Evolutionary conservation across 1,140 invertebrate genomes (phyloP).

Genomic region (Heterodera schachtii): DNA sequence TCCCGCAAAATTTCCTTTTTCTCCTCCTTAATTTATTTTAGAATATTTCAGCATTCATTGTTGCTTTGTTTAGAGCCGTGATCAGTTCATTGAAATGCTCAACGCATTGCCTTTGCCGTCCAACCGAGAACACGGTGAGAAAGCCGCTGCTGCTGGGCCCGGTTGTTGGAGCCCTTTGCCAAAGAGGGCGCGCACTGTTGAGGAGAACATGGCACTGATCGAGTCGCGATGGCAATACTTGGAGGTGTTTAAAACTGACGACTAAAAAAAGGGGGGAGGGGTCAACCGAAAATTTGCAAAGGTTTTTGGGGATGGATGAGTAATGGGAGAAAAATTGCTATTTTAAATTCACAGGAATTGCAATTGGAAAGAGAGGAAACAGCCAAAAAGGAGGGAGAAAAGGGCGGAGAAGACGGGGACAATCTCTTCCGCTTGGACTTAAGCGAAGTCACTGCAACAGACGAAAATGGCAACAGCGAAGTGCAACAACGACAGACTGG

Average conservation of each 20-base stretch:
- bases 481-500: background rate
- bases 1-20: too few species aligned
- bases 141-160: background rate
- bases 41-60: background rate
- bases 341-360: background rate
- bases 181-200: background rate
- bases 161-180: background rate
- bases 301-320: too few species aligned
- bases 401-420: background rate
- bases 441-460: background rate
- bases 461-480: background rate
- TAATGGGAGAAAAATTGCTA: too few species aligned
- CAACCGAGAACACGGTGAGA: background rate
- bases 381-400: background rate
- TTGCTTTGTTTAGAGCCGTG: background rate
- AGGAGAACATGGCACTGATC: conserved; percentile 35
- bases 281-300: too few species aligned
- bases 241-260: conserved; percentile 3
- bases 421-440: background rate
- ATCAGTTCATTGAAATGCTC: conserved; percentile 16
- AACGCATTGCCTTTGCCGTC: background rate
- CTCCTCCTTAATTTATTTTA: too few species aligned
- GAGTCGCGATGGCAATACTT: conserved; percentile 36
- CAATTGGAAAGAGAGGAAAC: background rate
- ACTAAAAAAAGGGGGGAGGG: too few species aligned